Conservation (phyloP, 2,113 vertebrate species). For the Dasyprocta punctata region DNA sequence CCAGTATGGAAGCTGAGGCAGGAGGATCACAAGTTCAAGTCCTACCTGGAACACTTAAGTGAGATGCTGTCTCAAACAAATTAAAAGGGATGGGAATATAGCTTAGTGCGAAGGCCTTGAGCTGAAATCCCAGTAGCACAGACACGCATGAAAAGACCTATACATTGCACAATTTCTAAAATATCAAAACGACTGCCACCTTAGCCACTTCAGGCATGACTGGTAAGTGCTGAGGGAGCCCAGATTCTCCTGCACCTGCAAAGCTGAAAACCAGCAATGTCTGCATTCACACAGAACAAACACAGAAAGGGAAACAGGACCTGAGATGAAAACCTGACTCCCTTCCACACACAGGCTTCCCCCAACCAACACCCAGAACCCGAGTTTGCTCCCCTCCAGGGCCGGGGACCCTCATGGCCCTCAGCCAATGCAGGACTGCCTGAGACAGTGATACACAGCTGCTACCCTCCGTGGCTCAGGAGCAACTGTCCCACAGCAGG, state of each 20-base stretch:
- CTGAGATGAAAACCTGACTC: background rate
- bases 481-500: background rate
- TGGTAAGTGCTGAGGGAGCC: rapidly evolving
- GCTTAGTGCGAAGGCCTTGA: background rate
- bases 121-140: background rate
- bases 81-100: background rate
- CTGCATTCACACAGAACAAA: background rate
- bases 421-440: background rate
- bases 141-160: background rate
- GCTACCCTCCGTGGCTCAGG: background rate
- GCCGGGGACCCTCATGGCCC: background rate
- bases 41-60: background rate
- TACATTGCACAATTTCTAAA: background rate
- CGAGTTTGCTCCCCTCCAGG: rapidly evolving
- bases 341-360: background rate
- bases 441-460: background rate
- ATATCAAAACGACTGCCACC: background rate
- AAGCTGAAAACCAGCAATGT: background rate
- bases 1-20: background rate
- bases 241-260: background rate
- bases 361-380: too few species aligned
- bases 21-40: background rate
- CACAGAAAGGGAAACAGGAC: background rate
- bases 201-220: background rate
- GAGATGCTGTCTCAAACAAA: background rate